Conservation (phyloP, 2,797 vertebrate genomes). For the Anguilla obscura region DNA sequence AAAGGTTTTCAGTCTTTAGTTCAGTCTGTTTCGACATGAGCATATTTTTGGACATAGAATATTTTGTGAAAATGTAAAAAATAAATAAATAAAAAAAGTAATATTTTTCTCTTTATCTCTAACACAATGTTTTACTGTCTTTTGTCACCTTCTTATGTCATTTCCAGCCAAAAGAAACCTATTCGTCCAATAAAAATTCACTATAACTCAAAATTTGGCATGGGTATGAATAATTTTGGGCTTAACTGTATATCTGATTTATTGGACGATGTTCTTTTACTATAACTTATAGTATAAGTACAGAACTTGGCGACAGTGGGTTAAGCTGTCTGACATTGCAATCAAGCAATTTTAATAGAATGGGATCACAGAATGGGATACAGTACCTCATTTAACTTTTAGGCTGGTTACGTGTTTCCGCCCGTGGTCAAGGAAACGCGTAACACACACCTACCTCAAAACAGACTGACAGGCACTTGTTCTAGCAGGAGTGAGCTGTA, state of each 20-base stretch:
- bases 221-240: too few species aligned
- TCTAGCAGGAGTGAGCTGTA: neutral
- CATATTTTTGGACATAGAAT: neutral
- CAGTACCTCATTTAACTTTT: neutral
- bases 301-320: neutral
- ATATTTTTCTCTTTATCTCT: too few species aligned
- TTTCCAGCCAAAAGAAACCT: too few species aligned
- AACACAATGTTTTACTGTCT: too few species aligned
- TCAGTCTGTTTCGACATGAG: neutral
- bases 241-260: neutral
- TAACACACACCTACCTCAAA: slow-evolving; percentile 15
- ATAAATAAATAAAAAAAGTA: too few species aligned
- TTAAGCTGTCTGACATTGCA: neutral
- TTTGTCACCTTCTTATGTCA: too few species aligned
- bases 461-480: slow-evolving; percentile 14
- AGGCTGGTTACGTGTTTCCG: slow-evolving; percentile 20
- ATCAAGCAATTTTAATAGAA: neutral
- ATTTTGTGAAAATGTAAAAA: too few species aligned
- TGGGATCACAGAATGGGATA: neutral
- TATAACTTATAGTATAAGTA: neutral
- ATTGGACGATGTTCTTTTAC: neutral
- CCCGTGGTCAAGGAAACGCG: slow-evolving; percentile 14
- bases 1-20: neutral
- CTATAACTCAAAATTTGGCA: too few species aligned
- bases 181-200: too few species aligned